Evolutionary conservation across 2,888 invertebrate genomes (phyloP), one percentile per base, ranked within the genome.

Genomic region (Lasioglossum zephyrum): DNA sequence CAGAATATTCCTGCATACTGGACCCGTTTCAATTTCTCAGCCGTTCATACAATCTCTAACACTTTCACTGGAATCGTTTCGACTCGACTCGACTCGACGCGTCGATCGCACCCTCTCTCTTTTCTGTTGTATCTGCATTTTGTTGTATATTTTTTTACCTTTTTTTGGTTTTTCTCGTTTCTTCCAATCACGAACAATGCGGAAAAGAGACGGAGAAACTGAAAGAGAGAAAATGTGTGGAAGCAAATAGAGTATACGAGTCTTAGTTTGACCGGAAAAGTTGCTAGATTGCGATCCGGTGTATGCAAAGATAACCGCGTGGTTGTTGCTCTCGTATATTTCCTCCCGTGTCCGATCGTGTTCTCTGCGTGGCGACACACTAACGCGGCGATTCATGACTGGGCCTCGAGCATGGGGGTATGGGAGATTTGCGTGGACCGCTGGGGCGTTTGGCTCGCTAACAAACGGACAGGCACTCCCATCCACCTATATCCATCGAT

Each of bases 391-490:
- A 93, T 93, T 94, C 93, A 93, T 93, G 92, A 94, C 93, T 93
- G 91, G 93, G 93, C 94, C 94, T 94, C 91, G 90, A 93, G 94
- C 93, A 94, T 94, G 94, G 94, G 94, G 94, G 94, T 94, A 94
- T 92, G 95, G 95, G 94, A 94, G 94, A 95, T 92, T 92, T 93
- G 93, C 93, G 94, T 94, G 95, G 95, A 95, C 95, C 95, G 94
- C 93, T 94, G 93, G 94, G 94, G 94, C 94, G 94, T 95, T 93
- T 95, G 93, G 94, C 95, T 95, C 94, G 95, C 95, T 95, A 95
- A 95, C 92, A 95, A 94, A 95, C 95, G 93, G 94, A 95, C 94
- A 95, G 95, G 95, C 95, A 95, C 94, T 95, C 93, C 94, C 93
- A 92, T 91, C 93, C 92, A 92, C 91, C 86, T 92, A 90, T 77